Evolutionary conservation across 2,797 vertebrate species (phyloP).

Genomic region (Acanthiza pusilla): DNA sequence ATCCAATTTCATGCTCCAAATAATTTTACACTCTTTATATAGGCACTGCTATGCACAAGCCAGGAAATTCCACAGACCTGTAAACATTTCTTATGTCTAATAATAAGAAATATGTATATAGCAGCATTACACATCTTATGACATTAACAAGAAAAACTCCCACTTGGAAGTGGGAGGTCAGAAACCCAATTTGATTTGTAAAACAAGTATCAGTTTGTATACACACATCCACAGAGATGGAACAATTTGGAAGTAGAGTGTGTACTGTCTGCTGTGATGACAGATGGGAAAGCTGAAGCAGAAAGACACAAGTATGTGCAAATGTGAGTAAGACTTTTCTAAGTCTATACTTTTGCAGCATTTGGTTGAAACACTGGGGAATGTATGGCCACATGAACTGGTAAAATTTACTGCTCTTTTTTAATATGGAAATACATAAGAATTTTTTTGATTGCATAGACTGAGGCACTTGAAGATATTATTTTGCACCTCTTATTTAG

Average conservation of each 20-base stretch:
- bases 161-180: conserved; percentile 1
- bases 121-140: background rate
- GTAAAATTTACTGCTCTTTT: background rate
- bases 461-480: background rate
- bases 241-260: background rate
- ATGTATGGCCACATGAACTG: background rate
- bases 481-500: background rate
- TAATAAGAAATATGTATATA: background rate
- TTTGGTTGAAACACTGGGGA: background rate
- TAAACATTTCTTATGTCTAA: conserved; percentile 19
- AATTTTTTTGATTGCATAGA: background rate
- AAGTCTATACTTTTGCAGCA: background rate
- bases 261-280: background rate
- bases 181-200: background rate
- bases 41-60: background rate
- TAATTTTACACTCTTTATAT: conserved; percentile 29
- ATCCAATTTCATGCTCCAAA: conserved; percentile 62
- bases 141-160: background rate
- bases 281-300: conserved; percentile 1
- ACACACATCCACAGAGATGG: background rate
- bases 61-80: conserved; percentile 27
- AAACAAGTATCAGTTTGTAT: background rate
- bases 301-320: background rate
- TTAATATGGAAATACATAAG: background rate
- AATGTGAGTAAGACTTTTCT: background rate